Evolutionary conservation across 1,140 invertebrate genomes (phyloP).

Genomic region (Oncopodura yosiiana): DNA sequence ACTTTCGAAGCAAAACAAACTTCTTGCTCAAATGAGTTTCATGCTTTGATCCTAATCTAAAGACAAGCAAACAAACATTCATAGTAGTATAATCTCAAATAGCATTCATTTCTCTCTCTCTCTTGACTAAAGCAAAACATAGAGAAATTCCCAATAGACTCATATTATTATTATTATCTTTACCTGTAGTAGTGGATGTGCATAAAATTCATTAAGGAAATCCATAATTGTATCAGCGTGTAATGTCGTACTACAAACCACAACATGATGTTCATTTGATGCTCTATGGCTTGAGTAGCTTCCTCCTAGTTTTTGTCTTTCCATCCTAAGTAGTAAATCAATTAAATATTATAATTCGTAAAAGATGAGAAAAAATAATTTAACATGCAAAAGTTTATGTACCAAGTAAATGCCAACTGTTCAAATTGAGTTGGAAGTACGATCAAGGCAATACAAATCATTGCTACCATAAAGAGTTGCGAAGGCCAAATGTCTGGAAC

Average conservation of each 20-base stretch:
- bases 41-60: too few species aligned
- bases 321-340: too few species aligned
- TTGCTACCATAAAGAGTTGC: constrained; percentile 82
- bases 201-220: constrained; percentile 98
- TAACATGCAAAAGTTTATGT: too few species aligned
- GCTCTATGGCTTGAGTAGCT: constrained; percentile 91
- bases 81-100: too few species aligned
- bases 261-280: constrained; percentile 93
- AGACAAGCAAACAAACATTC: too few species aligned
- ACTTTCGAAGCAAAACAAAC: too few species aligned
- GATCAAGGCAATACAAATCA: constrained; percentile 66
- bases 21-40: too few species aligned
- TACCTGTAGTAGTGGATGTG: constrained; percentile 82
- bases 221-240: constrained; percentile 97
- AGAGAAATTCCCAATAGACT: neutral
- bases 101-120: too few species aligned
- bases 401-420: constrained; percentile 92
- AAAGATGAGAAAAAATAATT: too few species aligned
- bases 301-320: constrained; percentile 79
- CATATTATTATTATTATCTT: constrained; percentile 17
- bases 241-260: constrained; percentile 92
- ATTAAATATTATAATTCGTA: too few species aligned
- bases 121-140: neutral
- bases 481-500: constrained; percentile 95
- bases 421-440: constrained; percentile 94